Conservation (phyloP, 2,888 invertebrate species). For the Congeria kusceri region DNA sequence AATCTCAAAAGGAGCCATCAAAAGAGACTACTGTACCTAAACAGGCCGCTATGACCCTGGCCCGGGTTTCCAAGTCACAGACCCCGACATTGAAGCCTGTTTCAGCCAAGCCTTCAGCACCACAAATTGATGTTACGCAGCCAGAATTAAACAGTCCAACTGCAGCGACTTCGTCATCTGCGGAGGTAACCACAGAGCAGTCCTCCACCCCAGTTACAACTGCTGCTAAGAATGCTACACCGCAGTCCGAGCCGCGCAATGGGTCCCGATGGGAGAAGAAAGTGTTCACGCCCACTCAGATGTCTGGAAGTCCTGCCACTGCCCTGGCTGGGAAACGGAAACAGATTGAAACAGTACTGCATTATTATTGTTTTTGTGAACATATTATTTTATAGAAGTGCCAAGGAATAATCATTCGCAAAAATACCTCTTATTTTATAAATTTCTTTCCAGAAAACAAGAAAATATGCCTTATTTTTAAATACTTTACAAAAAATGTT, state of each 20-base stretch:
- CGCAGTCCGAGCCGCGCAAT: neutral
- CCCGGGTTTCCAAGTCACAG: neutral
- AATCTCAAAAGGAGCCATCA: slow-evolving; percentile 10
- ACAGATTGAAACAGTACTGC: slow-evolving; percentile 25
- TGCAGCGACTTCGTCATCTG: no score
- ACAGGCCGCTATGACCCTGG: slow-evolving; percentile 5
- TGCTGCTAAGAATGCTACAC: neutral
- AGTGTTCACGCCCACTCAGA: slow-evolving; percentile 26
- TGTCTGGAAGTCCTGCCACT: neutral
- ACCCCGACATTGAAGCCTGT: slow-evolving; percentile 2
- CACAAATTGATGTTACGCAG: neutral
- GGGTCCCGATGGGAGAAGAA: slow-evolving; percentile 45
- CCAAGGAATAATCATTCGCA: no score
- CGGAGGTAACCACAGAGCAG: no score
- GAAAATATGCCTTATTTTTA: neutral
- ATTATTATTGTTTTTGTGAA: no score
- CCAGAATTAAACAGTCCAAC: no score
- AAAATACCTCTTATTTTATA: no score
- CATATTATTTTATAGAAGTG: no score
- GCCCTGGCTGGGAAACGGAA: slow-evolving; percentile 42
- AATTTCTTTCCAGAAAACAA: no score
- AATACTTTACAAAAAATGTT: neutral
- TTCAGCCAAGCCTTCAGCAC: neutral
- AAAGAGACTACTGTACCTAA: slow-evolving; percentile 4
- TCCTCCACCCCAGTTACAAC: neutral